Evolutionary conservation across 2,797 vertebrate species (phyloP), one percentile per base, ranked within the genome.

Genomic region (Furcifer pardalis): DNA sequence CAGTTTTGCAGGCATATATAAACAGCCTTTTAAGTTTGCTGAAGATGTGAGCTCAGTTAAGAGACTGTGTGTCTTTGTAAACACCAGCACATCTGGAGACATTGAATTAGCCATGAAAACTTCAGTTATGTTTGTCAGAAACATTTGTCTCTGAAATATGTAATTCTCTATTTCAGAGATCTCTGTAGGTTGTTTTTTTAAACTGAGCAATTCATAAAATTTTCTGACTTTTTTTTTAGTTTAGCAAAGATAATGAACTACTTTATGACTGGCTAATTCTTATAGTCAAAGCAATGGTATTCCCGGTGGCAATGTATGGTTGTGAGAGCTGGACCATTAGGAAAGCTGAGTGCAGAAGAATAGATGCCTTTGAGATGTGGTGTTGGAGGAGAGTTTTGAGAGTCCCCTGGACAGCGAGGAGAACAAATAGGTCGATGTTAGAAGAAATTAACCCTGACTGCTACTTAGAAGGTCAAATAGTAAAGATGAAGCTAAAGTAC

Each of bases 71-170:
- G 74, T 77, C 79, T 84, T 84, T 63, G 6, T 2, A 71, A 88
- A 85, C 83, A 89, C 78, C 77, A 90, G 59, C 88, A 4, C 25
- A 89, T 89, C 81, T 44, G 71, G 82, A 92, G 92, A 86, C 83
- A 93, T 89, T 93, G 88, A 94, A 59, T 90, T 87, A 79, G 65
- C 87, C 89, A 94, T 94, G 92, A 92, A 87, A 90, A 79, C 35
- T 17, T 30, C 10, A 35, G 84, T 30, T 60, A 76, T 87, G 82
- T 49, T 49, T 80, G 87, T 23, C 49, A 1, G 91, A 91, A 78
- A 12, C 80, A 80, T 15, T 62, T 60, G 75, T 76, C 30, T 78
- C 81, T 90, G 81, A 42, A 87, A 72, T n/a, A 35, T 4, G 35
- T 76, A 83, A 78, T 42, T 72, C 73, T 72, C n/a, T 66, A 49